Percentiles rank a stretch among this genome's conserved stretches.
These are phyloP conservation scores for Liparis tanakae DNA, from an alignment of 2,797 vertebrate species.

Conservation along the genomic window DNA sequence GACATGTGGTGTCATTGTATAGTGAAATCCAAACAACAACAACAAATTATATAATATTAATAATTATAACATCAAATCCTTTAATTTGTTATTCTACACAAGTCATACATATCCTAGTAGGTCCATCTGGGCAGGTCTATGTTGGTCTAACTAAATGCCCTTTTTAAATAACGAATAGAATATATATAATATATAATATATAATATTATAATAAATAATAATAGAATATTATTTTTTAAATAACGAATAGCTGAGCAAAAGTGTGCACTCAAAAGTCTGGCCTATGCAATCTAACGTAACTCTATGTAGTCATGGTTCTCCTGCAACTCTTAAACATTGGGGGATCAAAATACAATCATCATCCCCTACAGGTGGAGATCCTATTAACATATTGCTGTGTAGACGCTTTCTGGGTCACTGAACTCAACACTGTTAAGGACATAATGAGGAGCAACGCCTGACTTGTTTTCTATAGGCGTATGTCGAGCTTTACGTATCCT, in stretches of 20 bases:
- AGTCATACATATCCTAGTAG: not conserved
- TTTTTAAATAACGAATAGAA: too few species aligned
- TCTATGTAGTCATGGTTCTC: not conserved
- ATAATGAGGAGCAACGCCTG: not conserved
- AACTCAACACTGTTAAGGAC: not conserved
- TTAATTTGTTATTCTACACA: not conserved
- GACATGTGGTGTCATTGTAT: not conserved
- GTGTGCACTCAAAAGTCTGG: too few species aligned
- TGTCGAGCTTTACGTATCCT: not conserved
- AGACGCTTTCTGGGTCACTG: slow-evolving; percentile 1
- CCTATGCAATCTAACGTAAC: not conserved
- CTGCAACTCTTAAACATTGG: not conserved
- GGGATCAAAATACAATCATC: not conserved
- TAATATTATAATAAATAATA: too few species aligned
- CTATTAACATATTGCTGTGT: not conserved
- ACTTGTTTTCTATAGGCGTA: not conserved
- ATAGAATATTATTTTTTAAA: too few species aligned
- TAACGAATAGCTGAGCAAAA: too few species aligned
- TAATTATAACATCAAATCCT: not conserved
- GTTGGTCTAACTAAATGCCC: not conserved
- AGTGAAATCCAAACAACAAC: not conserved
- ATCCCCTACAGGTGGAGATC: not conserved
- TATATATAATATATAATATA: too few species aligned
- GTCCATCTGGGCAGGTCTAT: not conserved
- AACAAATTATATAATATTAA: too few species aligned